phyloP scores from a whole-genome alignment of 2,888 invertebrate genomes.

The Nezara viridula region DNA sequence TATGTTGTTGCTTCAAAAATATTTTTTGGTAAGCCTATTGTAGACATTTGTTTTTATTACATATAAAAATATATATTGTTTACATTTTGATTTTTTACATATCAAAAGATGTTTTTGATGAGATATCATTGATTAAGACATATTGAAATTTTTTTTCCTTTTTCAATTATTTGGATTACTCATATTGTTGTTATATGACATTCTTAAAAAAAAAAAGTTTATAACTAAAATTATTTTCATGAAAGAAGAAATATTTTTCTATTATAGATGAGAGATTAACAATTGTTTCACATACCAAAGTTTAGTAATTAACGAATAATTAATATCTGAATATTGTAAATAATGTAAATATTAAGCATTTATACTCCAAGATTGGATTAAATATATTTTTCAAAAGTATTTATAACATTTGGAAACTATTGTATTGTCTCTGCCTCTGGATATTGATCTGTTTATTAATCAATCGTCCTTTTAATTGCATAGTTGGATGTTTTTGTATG shows the following conservation, averaged over 20 bases:
- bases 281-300: neutral
- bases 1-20: neutral
- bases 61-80: neutral
- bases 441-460: neutral
- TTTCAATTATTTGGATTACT: neutral
- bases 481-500: constrained; percentile 11
- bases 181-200: neutral
- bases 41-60: neutral
- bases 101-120: neutral
- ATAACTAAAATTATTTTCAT: neutral
- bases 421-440: neutral
- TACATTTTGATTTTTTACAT: neutral
- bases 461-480: neutral
- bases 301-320: neutral
- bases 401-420: neutral
- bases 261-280: neutral
- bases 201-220: neutral
- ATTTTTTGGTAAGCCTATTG: neutral
- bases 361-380: constrained; percentile 1
- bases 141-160: neutral
- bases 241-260: constrained; percentile 16
- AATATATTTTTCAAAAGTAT: constrained; percentile 25
- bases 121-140: neutral
- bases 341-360: constrained; percentile 9
- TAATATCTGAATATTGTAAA: neutral